Evolutionary conservation across 2,888 invertebrate species (phyloP).

Genomic region (Hydroisotoma schaefferi): DNA sequence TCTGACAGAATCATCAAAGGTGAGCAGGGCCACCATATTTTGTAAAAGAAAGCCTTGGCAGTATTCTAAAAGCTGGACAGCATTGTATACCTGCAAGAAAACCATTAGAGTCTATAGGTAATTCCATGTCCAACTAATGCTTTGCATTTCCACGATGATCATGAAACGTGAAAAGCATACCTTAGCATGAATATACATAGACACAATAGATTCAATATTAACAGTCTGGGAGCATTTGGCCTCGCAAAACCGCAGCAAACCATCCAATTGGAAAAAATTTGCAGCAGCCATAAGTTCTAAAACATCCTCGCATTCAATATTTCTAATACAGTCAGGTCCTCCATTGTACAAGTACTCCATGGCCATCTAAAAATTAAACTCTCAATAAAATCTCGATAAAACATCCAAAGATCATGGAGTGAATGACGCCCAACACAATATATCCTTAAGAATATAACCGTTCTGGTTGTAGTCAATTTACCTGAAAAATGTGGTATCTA

Average conservation of each 20-base stretch:
- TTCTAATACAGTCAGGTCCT: constrained; percentile 68
- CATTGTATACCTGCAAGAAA: constrained; percentile 71
- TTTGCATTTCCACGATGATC: too few species aligned
- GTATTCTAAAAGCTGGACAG: constrained; percentile 78
- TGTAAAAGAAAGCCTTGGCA: constrained; percentile 86
- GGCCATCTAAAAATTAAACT: constrained; percentile 63
- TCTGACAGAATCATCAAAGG: constrained; percentile 86
- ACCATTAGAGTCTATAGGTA: neutral
- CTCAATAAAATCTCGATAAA: neutral
- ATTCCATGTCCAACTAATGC: neutral
- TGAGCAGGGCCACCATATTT: constrained; percentile 89
- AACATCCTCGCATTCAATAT: constrained; percentile 74
- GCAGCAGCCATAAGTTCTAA: constrained; percentile 86
- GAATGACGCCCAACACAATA: neutral
- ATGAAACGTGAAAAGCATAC: too few species aligned
- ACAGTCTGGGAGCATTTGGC: constrained; percentile 78
- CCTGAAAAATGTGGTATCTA: constrained; percentile 87
- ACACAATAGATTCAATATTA: constrained; percentile 82
- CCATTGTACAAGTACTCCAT: constrained; percentile 92
- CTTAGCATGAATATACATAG: constrained; percentile 90
- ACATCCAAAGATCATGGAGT: neutral
- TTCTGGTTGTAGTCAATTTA: constrained; percentile 52
- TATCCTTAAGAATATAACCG: neutral
- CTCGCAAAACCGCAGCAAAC: constrained; percentile 78
- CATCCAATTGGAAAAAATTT: constrained; percentile 84